phyloP scores from a whole-genome alignment of 2,888 invertebrate genomes.

The Cistogaster globosa region DNA sequence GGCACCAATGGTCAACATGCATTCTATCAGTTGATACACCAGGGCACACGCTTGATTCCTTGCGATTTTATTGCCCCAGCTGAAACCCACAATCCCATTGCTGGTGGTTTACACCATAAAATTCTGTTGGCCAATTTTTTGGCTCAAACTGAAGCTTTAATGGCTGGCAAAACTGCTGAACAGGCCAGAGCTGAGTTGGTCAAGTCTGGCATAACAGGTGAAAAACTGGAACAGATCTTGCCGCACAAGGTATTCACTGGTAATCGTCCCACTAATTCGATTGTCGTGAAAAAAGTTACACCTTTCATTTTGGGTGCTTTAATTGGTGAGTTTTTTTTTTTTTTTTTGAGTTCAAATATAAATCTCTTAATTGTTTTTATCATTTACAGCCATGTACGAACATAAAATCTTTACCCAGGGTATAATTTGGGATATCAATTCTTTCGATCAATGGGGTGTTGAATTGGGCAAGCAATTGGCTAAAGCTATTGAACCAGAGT shows the following conservation, averaged over 20 bases:
- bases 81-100: constrained; percentile 94
- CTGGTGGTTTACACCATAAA: constrained; percentile 93
- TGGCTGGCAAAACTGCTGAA: constrained; percentile 88
- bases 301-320: constrained; percentile 97
- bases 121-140: constrained; percentile 98
- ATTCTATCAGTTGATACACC: constrained; percentile 99
- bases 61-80: constrained; percentile 98
- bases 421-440: constrained; percentile 99
- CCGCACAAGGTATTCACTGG: constrained; percentile 99
- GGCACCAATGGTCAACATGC: constrained; percentile 99
- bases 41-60: constrained; percentile 92
- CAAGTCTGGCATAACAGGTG: constrained; percentile 89
- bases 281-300: constrained; percentile 94
- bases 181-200: constrained; percentile 90
- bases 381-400: constrained; percentile 93
- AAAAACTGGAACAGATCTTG: constrained; percentile 90
- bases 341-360: background rate
- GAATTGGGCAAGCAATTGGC: constrained; percentile 99
- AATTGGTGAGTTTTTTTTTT: constrained; percentile 87
- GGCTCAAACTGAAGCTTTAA: constrained; percentile 99
- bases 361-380: background rate
- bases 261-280: constrained; percentile 98
- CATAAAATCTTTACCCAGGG: constrained; percentile 99
- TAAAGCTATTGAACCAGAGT: constrained; percentile 98
- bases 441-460: constrained; percentile 99